phyloP scores from a whole-genome alignment of 2,113 vertebrate genomes.

The Ceyx margarethae region DNA sequence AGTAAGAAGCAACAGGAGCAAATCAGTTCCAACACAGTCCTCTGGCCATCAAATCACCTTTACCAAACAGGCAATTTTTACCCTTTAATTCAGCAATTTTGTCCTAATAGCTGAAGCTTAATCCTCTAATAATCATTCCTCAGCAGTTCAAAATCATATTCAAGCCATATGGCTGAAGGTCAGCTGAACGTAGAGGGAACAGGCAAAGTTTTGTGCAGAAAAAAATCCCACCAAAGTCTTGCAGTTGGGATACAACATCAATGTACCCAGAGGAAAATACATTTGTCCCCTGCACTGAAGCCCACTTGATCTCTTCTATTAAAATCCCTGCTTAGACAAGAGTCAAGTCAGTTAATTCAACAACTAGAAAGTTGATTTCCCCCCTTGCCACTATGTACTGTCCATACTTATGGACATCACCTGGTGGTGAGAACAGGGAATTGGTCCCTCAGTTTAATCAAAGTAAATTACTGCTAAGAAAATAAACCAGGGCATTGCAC shows the following conservation, averaged over 20 bases:
- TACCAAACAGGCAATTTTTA: not conserved
- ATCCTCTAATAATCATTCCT: not conserved
- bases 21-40: not conserved
- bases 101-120: not conserved
- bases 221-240: not conserved
- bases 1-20: not conserved
- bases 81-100: not conserved
- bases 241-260: not conserved
- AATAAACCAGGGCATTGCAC: fast-evolving
- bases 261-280: not conserved
- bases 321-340: not conserved
- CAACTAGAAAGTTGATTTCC: not conserved
- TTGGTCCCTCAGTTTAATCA: not conserved
- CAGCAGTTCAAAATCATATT: not conserved
- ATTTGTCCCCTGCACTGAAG: not conserved
- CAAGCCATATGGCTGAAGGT: not conserved
- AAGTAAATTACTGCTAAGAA: not conserved
- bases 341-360: not conserved
- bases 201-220: not conserved
- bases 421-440: not conserved
- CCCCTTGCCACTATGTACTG: not conserved
- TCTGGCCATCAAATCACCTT: not conserved
- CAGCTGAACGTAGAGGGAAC: not conserved
- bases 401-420: not conserved
- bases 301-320: not conserved